Percentiles rank a stretch among this genome's conserved stretches.
These are phyloP conservation scores for Octomys mimax DNA, from an alignment of 2,797 vertebrate species.

Conservation along the genomic window DNA sequence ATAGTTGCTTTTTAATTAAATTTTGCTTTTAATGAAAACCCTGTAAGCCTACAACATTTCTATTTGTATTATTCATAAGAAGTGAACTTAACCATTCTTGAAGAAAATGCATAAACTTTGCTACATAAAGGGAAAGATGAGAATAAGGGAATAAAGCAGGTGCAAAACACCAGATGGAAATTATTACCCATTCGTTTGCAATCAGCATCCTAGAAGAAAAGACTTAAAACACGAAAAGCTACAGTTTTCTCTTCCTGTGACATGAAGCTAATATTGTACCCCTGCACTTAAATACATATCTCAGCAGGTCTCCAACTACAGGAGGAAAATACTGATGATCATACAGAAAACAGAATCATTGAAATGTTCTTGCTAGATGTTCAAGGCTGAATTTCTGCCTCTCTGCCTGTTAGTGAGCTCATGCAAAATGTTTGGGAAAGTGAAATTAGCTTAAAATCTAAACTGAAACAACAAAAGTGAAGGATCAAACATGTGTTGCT, in stretches of 20 bases:
- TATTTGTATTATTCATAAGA: constrained; percentile 36
- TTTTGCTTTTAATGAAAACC: constrained; percentile 60
- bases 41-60: background rate
- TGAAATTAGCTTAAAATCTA: background rate
- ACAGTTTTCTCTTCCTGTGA: constrained; percentile 58
- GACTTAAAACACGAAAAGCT: constrained; percentile 60
- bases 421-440: background rate
- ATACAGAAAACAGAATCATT: constrained; percentile 52
- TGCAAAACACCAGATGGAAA: constrained; percentile 73
- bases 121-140: background rate
- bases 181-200: constrained; percentile 58
- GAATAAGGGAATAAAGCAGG: constrained; percentile 53
- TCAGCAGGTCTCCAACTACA: constrained; percentile 52
- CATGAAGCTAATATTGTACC: constrained; percentile 14
- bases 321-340: constrained; percentile 71
- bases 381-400: constrained; percentile 15
- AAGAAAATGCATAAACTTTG: constrained; percentile 12
- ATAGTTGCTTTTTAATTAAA: constrained; percentile 62
- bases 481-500: background rate
- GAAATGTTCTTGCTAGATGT: constrained; percentile 21
- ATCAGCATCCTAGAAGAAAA: constrained; percentile 74
- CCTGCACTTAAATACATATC: constrained; percentile 56
- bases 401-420: background rate
- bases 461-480: background rate
- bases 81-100: constrained; percentile 7